Conservation (phyloP, 2,888 invertebrate species). For the Ditula angustiorana region DNA sequence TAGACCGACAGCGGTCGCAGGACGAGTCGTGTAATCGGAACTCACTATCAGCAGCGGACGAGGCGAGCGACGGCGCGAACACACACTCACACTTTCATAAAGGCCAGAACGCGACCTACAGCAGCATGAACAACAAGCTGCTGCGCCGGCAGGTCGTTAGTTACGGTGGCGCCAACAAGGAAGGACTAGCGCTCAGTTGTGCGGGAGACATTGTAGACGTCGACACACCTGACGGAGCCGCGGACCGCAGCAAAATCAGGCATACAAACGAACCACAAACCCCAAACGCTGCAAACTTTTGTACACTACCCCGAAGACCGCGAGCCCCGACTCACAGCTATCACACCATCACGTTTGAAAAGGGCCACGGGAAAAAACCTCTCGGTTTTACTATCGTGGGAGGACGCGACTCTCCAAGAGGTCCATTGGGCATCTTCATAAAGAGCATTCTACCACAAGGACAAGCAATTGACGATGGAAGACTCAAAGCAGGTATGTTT, state of each 20-base stretch:
- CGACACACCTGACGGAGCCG: slow-evolving; percentile 68
- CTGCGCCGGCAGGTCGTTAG: slow-evolving; percentile 84
- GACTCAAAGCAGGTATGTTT: slow-evolving; percentile 90
- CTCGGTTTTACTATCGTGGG: slow-evolving; percentile 96
- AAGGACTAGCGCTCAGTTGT: slow-evolving; percentile 74
- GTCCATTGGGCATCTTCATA: slow-evolving; percentile 94
- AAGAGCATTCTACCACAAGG: slow-evolving; percentile 94
- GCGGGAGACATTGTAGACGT: slow-evolving; percentile 72
- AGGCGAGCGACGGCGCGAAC: slow-evolving; percentile 68
- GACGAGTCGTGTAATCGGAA: slow-evolving; percentile 82
- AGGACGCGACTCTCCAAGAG: slow-evolving; percentile 93
- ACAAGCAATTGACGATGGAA: slow-evolving; percentile 93
- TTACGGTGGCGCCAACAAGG: slow-evolving; percentile 81
- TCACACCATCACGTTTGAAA: slow-evolving; percentile 90
- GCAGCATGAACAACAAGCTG: slow-evolving; percentile 87
- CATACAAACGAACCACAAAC: slow-evolving; percentile 71
- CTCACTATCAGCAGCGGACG: slow-evolving; percentile 79
- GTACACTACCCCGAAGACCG: slow-evolving; percentile 90
- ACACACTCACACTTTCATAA: slow-evolving; percentile 87
- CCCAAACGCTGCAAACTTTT: slow-evolving; percentile 87
- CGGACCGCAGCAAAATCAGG: slow-evolving; percentile 65
- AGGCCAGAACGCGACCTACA: slow-evolving; percentile 85
- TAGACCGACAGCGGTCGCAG: slow-evolving; percentile 88
- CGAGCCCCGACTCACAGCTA: slow-evolving; percentile 89
- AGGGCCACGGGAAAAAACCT: slow-evolving; percentile 93